phyloP scores from a whole-genome alignment of 2,797 vertebrate species.

The Semaprochilodus insignis region DNA sequence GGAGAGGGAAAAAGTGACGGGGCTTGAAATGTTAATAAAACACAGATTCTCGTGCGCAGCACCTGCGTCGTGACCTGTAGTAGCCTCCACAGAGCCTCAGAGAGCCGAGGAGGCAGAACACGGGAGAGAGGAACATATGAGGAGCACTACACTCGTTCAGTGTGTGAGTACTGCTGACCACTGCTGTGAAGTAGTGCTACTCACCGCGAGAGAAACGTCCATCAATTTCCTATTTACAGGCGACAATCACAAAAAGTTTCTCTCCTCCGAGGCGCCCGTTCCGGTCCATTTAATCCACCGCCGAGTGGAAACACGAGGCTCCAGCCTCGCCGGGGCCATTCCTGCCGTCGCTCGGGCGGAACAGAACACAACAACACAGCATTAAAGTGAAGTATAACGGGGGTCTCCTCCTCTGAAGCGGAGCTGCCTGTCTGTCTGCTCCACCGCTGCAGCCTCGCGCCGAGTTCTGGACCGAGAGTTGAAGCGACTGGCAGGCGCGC shows the following conservation, averaged over 20 bases:
- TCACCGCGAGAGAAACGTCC: conserved; percentile 54
- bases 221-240: conserved; percentile 33
- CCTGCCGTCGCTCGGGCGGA: background rate
- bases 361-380: background rate
- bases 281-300: conserved; percentile 46
- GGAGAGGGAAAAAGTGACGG: background rate
- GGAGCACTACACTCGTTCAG: background rate
- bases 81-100: background rate
- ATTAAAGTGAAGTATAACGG: background rate
- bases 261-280: conserved; percentile 39
- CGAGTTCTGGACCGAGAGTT: background rate
- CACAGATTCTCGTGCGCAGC: background rate
- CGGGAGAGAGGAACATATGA: background rate
- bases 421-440: background rate
- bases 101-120: background rate
- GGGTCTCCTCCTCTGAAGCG: background rate
- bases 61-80: conserved; percentile 41
- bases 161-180: too few relatives aligned
- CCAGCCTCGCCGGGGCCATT: conserved; percentile 14
- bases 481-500: background rate
- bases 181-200: conserved; percentile 9
- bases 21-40: background rate
- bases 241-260: conserved; percentile 62
- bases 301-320: conserved; percentile 19
- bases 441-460: background rate